Conservation (phyloP, 2,888 invertebrate genomes). For the Acleris cristana region DNA sequence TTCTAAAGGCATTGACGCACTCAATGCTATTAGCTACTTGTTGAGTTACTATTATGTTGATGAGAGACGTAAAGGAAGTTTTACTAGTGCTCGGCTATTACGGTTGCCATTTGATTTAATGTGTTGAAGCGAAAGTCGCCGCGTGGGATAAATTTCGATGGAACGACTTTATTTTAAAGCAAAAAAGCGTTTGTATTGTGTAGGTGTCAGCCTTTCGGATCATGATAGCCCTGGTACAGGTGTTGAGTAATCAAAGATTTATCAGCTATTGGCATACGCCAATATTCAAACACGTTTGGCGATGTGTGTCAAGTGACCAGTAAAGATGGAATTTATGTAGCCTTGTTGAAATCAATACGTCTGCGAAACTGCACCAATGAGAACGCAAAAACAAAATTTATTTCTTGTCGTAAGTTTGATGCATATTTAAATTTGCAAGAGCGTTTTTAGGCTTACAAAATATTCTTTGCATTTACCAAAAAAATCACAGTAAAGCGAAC, state of each 20-base stretch:
- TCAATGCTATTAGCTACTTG: slow-evolving; percentile 28
- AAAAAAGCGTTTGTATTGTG: slow-evolving; percentile 31
- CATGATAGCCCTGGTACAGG: slow-evolving; percentile 28
- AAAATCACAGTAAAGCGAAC: slow-evolving; percentile 31
- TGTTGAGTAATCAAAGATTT: slow-evolving; percentile 27
- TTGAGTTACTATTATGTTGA: slow-evolving; percentile 23
- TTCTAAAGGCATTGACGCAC: slow-evolving; percentile 28
- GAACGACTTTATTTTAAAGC: slow-evolving; percentile 30
- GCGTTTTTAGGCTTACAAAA: too few species aligned
- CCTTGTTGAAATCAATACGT: background rate
- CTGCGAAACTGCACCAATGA: background rate
- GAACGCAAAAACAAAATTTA: too few species aligned
- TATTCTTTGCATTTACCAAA: too few species aligned
- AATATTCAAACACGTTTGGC: slow-evolving; percentile 12
- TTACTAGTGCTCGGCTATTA: slow-evolving; percentile 20
- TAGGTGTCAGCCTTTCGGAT: slow-evolving; percentile 19
- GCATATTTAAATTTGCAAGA: too few species aligned
- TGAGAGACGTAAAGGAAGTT: slow-evolving; percentile 14
- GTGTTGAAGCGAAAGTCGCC: slow-evolving; percentile 26
- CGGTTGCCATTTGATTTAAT: slow-evolving; percentile 32
- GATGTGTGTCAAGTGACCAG: slow-evolving; percentile 12
- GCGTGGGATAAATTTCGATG: slow-evolving; percentile 32
- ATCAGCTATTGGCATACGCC: slow-evolving; percentile 17
- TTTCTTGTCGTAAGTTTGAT: too few species aligned
- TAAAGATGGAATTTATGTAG: background rate